Percentiles rank a stretch among this genome's conserved stretches.
phyloP scores from a whole-genome alignment of 2,797 vertebrate species.

The Synanceia verrucosa region DNA sequence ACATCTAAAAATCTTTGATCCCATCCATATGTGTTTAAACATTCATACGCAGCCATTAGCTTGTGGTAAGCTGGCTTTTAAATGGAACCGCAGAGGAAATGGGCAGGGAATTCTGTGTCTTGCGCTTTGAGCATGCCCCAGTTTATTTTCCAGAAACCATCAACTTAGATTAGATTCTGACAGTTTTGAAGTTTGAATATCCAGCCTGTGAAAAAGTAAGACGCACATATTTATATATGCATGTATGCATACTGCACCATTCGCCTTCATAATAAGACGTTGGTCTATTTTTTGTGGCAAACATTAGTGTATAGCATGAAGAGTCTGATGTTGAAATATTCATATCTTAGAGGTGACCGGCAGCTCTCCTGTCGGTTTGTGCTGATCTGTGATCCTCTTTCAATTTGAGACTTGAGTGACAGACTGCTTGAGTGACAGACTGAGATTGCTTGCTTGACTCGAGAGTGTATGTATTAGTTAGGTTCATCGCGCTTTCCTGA shows the following conservation, averaged over 20 bases:
- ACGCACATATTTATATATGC: conserved; percentile 10
- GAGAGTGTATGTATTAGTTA: background rate
- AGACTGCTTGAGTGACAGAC: conserved; percentile 6
- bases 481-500: conserved; percentile 3
- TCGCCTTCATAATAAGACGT: background rate
- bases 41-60: conserved; percentile 82
- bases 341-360: background rate
- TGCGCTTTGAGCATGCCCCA: conserved; percentile 50
- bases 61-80: conserved; percentile 75
- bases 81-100: conserved; percentile 53
- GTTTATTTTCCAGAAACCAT: conserved; percentile 55
- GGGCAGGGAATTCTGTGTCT: conserved; percentile 44
- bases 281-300: background rate
- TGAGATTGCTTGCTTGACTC: conserved; percentile 4
- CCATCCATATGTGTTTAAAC: conserved; percentile 80
- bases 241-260: background rate
- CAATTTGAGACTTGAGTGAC: conserved; percentile 21
- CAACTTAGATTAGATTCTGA: conserved; percentile 42
- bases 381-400: background rate
- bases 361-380: background rate
- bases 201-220: background rate
- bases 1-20: conserved; percentile 76
- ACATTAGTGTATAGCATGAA: background rate
- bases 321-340: background rate
- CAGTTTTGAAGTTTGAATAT: conserved; percentile 29